Evolutionary conservation across 2,113 vertebrate species (phyloP).

Genomic region (Hippopotamus amphibius): DNA sequence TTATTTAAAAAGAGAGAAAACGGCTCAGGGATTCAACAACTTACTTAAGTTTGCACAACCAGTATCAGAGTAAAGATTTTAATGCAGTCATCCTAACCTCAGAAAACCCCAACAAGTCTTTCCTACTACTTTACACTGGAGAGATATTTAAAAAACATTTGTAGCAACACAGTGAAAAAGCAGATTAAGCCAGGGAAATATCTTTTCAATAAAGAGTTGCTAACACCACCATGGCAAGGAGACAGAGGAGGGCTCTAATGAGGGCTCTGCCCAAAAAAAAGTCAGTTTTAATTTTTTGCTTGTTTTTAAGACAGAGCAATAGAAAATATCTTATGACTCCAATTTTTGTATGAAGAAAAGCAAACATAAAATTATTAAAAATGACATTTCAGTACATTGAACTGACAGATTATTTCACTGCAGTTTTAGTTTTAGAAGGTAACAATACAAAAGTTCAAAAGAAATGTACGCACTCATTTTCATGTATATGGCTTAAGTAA

Average conservation of each 20-base stretch:
- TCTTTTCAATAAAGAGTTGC: not conserved
- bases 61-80: not conserved
- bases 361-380: constrained; percentile 20
- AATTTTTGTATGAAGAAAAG: constrained; percentile 59
- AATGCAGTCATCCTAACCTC: not conserved
- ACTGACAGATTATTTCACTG: not conserved
- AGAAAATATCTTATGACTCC: not conserved
- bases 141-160: not conserved
- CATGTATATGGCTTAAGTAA: not conserved
- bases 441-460: not conserved
- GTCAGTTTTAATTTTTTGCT: not conserved
- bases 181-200: not conserved
- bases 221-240: not conserved
- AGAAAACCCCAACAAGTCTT: not conserved
- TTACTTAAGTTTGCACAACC: not conserved
- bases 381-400: not conserved
- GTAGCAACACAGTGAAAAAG: not conserved
- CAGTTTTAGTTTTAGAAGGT: not conserved
- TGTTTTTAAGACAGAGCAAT: not conserved
- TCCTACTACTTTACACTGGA: not conserved
- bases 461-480: not conserved
- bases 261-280: not conserved
- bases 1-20: not conserved
- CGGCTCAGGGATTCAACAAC: not conserved
- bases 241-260: not conserved